A percentile compares a stretch with the other conserved stretches of the same genome.
phyloP scores from a whole-genome alignment of 2,797 vertebrate genomes.

The Lindbergichthys nudifrons region DNA sequence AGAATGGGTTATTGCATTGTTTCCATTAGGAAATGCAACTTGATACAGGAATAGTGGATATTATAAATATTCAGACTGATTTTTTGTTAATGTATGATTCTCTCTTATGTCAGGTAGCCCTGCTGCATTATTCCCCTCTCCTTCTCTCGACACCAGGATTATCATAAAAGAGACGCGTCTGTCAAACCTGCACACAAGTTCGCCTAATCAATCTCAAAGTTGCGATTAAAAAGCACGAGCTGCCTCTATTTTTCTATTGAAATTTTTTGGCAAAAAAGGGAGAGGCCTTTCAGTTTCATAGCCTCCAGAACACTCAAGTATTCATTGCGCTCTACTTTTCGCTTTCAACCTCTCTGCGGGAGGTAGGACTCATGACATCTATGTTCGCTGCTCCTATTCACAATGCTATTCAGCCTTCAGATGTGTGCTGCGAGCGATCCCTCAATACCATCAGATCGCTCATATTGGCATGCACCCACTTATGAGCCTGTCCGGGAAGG shows the following conservation, averaged over 20 bases:
- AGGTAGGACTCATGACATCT: constrained; percentile 89
- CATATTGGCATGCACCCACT: constrained; percentile 81
- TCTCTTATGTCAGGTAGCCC: constrained; percentile 60
- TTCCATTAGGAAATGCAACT: constrained; percentile 18
- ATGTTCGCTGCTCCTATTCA: constrained; percentile 90
- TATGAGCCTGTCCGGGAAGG: constrained; percentile 64
- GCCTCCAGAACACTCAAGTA: constrained; percentile 89
- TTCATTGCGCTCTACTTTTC: constrained; percentile 85
- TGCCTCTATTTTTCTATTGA: constrained; percentile 75
- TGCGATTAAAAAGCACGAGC: constrained; percentile 77
- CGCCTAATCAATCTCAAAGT: constrained; percentile 79
- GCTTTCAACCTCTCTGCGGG: constrained; percentile 90
- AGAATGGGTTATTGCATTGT: constrained; percentile 5
- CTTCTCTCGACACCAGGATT: constrained; percentile 71
- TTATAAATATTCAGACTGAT: constrained; percentile 12
- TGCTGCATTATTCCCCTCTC: constrained; percentile 60
- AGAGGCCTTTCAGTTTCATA: constrained; percentile 89
- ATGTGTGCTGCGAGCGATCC: constrained; percentile 88
- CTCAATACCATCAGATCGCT: constrained; percentile 87
- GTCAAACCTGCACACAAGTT: constrained; percentile 72
- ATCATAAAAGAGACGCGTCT: constrained; percentile 78
- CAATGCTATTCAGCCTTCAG: constrained; percentile 88
- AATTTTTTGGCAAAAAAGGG: constrained; percentile 83
- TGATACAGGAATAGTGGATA: constrained; percentile 14
- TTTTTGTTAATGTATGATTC: constrained; percentile 40